phyloP scores from a whole-genome alignment of 2,888 invertebrate species.

The Tuta absoluta region DNA sequence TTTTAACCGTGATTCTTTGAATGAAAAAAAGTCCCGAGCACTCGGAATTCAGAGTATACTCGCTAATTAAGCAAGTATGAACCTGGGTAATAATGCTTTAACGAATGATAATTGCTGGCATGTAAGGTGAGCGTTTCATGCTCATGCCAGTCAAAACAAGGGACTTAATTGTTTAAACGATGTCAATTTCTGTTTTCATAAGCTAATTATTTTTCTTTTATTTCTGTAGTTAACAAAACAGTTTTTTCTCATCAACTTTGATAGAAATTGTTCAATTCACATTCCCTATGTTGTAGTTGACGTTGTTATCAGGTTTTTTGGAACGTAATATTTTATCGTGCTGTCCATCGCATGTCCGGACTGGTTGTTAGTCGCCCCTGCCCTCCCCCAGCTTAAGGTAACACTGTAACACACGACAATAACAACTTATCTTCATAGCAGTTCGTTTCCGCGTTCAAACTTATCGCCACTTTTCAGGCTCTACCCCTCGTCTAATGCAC shows the following conservation, averaged over 20 bases:
- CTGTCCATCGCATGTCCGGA: conserved; percentile 30
- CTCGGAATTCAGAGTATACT: conserved; percentile 30
- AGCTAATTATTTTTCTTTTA: background rate
- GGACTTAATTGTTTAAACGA: background rate
- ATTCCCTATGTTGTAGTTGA: background rate
- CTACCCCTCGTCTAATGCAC: conserved; percentile 18
- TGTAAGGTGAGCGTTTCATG: conserved; percentile 19
- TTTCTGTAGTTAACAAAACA: background rate
- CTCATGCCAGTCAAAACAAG: conserved; percentile 3
- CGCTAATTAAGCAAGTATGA: conserved; percentile 50
- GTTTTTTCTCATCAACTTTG: background rate
- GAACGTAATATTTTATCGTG: conserved; percentile 31
- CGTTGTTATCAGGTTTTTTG: conserved; percentile 4
- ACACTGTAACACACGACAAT: conserved; percentile 56
- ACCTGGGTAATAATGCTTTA: conserved; percentile 16
- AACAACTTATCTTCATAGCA: conserved; percentile 68
- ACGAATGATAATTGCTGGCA: conserved; percentile 23
- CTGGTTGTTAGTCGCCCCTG: conserved; percentile 30
- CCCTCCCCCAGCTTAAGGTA: conserved; percentile 43
- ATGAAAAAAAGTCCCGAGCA: conserved; percentile 51
- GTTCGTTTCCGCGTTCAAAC: conserved; percentile 60
- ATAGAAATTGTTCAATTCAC: background rate
- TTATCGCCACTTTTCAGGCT: conserved; percentile 59
- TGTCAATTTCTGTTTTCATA: background rate
- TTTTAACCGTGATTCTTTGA: conserved; percentile 59